Evolutionary conservation across 1,140 invertebrate genomes (phyloP).

Genomic region (Sinonovacula constricta): DNA sequence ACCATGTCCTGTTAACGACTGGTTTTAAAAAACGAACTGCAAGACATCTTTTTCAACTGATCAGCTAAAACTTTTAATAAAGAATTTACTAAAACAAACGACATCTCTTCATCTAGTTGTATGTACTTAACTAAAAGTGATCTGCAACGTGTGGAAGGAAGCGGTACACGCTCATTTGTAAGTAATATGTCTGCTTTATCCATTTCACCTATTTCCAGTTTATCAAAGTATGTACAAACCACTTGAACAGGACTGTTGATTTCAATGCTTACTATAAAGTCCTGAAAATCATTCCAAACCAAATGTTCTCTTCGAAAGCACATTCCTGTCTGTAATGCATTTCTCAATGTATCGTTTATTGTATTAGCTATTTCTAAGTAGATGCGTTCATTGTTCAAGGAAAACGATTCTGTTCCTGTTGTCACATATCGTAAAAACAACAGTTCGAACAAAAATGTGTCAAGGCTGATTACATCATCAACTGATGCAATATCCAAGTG

Average conservation of each 20-base stretch:
- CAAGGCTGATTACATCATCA: conserved; percentile 41
- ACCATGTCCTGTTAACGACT: conserved; percentile 36
- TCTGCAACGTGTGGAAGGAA: conserved; percentile 29
- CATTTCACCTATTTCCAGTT: conserved; percentile 22
- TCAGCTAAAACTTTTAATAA: conserved; percentile 59
- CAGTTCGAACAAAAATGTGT: conserved; percentile 57
- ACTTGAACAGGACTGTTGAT: conserved; percentile 60
- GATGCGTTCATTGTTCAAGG: conserved; percentile 19
- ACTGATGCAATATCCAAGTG: conserved; percentile 56
- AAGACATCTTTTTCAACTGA: conserved; percentile 62
- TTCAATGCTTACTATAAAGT: conserved; percentile 49
- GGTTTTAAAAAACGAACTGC: conserved; percentile 57
- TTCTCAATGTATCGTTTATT: conserved; percentile 40
- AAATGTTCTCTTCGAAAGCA: conserved; percentile 48
- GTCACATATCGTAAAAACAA: conserved; percentile 47
- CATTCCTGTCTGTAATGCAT: conserved; percentile 50
- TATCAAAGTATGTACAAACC: conserved; percentile 55
- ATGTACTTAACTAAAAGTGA: conserved; percentile 45
- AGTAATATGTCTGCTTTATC: conserved; percentile 53
- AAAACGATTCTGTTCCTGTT: conserved; percentile 13
- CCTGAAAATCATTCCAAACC: conserved; percentile 45
- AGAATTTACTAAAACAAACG: conserved; percentile 46
- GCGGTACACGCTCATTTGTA: conserved; percentile 9
- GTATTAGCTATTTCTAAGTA: conserved; percentile 61
- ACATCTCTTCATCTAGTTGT: conserved; percentile 28